Percentiles rank a stretch among this genome's conserved stretches.
phyloP scores from a whole-genome alignment of 2,797 vertebrate genomes.

The Mallotus villosus region DNA sequence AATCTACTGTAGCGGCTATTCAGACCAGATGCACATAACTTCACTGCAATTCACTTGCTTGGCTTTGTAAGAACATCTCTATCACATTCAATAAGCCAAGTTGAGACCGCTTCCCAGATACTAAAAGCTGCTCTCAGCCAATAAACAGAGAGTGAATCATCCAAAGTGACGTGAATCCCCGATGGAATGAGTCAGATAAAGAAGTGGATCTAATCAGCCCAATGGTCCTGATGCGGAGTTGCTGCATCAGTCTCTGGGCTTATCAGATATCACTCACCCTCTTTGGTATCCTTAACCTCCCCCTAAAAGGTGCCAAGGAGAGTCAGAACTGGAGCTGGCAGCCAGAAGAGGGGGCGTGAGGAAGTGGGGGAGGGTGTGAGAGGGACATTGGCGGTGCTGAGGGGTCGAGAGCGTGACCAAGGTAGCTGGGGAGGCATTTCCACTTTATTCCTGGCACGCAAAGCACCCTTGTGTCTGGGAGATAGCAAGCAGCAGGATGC shows the following conservation, averaged over 20 bases:
- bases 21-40: not conserved
- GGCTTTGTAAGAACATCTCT: conserved; percentile 45
- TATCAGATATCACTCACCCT: conserved; percentile 43
- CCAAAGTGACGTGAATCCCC: conserved; percentile 56
- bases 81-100: conserved; percentile 43
- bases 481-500: conserved; percentile 26
- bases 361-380: conserved; percentile 12
- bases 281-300: conserved; percentile 19
- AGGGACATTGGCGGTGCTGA: not conserved
- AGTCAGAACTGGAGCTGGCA: not conserved
- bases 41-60: conserved; percentile 21
- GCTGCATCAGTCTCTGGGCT: conserved; percentile 47
- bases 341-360: not conserved
- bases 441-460: conserved; percentile 10
- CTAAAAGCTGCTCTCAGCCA: conserved; percentile 46
- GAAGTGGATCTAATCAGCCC: conserved; percentile 51
- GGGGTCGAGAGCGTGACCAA: not conserved
- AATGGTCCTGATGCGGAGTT: conserved; percentile 44
- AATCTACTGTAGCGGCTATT: not conserved
- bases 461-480: conserved; percentile 24
- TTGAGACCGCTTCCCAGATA: conserved; percentile 17
- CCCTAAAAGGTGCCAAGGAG: conserved; percentile 12
- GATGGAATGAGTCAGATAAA: conserved; percentile 44
- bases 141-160: conserved; percentile 56
- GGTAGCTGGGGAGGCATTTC: not conserved